phyloP scores from a whole-genome alignment of 2,113 vertebrate species.

The Nycticebus coucang region DNA sequence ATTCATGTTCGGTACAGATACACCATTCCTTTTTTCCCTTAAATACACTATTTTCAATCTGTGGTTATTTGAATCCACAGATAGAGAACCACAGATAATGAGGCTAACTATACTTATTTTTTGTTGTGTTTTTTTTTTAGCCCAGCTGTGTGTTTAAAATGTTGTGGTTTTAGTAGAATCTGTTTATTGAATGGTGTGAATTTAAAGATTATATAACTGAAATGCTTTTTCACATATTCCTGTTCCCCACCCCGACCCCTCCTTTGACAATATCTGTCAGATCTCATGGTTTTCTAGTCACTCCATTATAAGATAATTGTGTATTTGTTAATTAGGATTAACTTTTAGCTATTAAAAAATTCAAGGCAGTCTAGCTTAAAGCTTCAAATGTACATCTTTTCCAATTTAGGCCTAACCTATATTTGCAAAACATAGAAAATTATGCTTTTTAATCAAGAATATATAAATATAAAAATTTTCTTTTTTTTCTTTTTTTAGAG shows the following conservation, averaged over 20 bases:
- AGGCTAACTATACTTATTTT: background rate
- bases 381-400: background rate
- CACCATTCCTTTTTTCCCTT: background rate
- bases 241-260: accelerated
- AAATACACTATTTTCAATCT: background rate
- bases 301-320: background rate
- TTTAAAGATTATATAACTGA: background rate
- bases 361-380: background rate
- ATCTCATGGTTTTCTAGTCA: background rate
- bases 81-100: background rate
- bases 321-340: background rate
- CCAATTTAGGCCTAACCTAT: background rate
- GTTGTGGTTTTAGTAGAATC: background rate
- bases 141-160: background rate
- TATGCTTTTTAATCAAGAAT: background rate
- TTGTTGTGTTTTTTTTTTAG: background rate
- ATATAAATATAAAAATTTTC: background rate
- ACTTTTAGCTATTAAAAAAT: background rate
- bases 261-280: background rate
- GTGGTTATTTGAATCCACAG: background rate
- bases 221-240: background rate
- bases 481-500: no score
- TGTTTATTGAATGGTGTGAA: background rate
- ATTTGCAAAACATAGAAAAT: background rate
- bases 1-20: background rate